phyloP scores from a whole-genome alignment of 2,113 vertebrate genomes.

The Tamias sibiricus region DNA sequence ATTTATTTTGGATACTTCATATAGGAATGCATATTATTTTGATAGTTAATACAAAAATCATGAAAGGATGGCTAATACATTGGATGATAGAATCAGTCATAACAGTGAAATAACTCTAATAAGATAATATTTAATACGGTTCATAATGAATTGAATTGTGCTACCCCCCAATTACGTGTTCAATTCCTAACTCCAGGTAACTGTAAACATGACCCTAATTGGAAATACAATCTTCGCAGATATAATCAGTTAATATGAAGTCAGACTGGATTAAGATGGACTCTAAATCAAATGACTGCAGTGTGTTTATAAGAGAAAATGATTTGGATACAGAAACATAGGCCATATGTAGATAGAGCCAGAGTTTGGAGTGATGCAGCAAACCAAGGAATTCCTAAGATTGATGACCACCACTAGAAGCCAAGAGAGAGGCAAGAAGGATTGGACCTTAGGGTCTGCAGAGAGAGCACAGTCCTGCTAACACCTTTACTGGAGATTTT shows the following conservation, averaged over 20 bases:
- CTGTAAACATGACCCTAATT: neutral
- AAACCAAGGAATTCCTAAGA: neutral
- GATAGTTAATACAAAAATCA: neutral
- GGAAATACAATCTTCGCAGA: neutral
- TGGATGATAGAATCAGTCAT: neutral
- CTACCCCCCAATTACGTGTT: neutral
- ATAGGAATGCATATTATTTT: neutral
- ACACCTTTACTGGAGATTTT: neutral
- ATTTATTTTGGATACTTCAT: slow-evolving; percentile 16
- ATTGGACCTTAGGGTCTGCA: neutral
- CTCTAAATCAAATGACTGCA: neutral
- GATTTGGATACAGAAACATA: neutral
- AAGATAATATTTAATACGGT: neutral
- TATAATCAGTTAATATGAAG: neutral
- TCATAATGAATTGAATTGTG: neutral
- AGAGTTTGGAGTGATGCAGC: neutral
- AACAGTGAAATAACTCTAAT: neutral
- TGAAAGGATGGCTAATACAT: neutral
- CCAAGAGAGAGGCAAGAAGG: neutral
- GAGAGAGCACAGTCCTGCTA: no score
- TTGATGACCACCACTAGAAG: neutral
- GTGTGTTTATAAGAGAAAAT: neutral
- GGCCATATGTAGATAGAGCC: neutral
- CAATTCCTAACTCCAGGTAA: neutral
- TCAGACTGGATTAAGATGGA: neutral